Evolutionary conservation across 2,888 invertebrate genomes (phyloP), one percentile per base, ranked within the genome.

Genomic region (Serrognathus titanus): DNA sequence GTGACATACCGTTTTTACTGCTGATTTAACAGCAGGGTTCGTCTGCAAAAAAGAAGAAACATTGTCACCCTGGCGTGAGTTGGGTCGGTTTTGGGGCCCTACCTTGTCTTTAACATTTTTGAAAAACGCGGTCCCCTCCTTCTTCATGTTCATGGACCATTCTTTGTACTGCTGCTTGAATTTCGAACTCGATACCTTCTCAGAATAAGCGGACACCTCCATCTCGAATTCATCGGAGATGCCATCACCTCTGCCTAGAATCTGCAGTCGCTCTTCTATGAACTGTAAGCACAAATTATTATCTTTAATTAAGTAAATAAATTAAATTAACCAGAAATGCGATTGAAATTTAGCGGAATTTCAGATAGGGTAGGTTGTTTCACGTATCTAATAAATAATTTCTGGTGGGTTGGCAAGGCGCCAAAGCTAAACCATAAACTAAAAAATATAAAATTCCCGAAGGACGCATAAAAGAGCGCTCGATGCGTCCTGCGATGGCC

Each of bases 191-290:
- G 83, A 82, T 31, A 31, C 24, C 70, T 87, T 87, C 63, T 86
- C 87, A 4, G 85, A 84, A 71, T 86, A 85, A 62, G 82, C 84
- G 76, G 83, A 89, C 56, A 87, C 89, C 78, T 97, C 97, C 71
- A 89, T 83, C 78, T 98, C 97, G 77, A 98, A 98, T 73, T 97
- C 94, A 75, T 98, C 97, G 37, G 90, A 90, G 75, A 94, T 94
- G 0, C 95, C 94, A 57, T 89, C 82, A 0, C 97, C 97, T n/a
- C 90, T 88, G 75, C 96, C 97, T 62, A 97, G 82, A 83, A 95
- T 87, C 66, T 92, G 90, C 65, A 97, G 80, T 66, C 97, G 84
- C 78, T 96, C 97, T 72, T 97, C 96, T 70, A 98, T 92, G 76
- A 98, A 96, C 91, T 94, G 78, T 47, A 80, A 74, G 6, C n/a